Conservation (phyloP, 2,797 vertebrate species). For the Lutjanus argentimaculatus region DNA sequence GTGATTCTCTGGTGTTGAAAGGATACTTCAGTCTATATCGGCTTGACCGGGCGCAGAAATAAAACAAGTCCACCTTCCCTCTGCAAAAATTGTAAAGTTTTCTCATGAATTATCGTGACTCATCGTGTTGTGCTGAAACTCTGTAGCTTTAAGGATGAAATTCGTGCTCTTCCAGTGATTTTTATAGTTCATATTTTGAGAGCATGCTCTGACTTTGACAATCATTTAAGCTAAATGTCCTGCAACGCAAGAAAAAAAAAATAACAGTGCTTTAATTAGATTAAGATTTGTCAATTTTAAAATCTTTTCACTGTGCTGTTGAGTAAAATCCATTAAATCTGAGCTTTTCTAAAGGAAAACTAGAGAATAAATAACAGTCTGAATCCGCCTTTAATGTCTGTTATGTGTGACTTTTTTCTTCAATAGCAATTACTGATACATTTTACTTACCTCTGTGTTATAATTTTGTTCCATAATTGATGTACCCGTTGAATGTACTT, state of each 20-base stretch:
- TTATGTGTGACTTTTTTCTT: conserved; percentile 27
- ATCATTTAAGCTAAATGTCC: conserved; percentile 39
- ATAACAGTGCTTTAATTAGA: neutral
- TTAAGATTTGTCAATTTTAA: neutral
- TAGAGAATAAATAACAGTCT: conserved; percentile 19
- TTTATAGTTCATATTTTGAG: neutral
- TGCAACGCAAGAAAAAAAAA: neutral
- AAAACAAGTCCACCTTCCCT: neutral
- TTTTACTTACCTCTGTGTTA: conserved; percentile 68
- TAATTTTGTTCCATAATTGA: conserved; percentile 69
- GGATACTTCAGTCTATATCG: neutral
- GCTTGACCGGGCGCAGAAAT: neutral
- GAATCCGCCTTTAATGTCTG: conserved; percentile 38
- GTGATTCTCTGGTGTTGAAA: neutral
- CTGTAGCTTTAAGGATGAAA: conserved; percentile 34
- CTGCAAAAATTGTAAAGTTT: neutral
- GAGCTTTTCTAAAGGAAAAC: neutral
- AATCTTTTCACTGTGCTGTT: neutral
- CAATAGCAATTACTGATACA: conserved; percentile 38
- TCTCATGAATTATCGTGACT: neutral
- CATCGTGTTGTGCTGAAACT: neutral
- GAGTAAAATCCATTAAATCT: neutral
- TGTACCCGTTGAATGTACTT: conserved; percentile 85
- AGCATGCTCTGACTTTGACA: conserved; percentile 48
- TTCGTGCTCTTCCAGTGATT: neutral